These are phyloP conservation scores for Aproaerema taeniolella DNA, from an alignment of 2,888 invertebrate species.

Conservation along the genomic window DNA sequence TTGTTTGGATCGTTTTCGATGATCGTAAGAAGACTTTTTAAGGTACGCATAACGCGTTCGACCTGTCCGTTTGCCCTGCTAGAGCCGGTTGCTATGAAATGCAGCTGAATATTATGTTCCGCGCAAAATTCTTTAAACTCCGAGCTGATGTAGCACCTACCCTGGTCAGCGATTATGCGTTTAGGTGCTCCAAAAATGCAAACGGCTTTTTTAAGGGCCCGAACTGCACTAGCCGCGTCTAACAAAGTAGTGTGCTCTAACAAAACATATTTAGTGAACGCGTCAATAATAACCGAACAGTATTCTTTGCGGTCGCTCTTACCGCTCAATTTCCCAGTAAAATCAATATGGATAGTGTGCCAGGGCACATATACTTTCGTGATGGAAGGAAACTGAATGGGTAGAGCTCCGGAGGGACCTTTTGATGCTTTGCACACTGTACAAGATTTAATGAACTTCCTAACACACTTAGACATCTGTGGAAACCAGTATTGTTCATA, in stretches of 20 bases:
- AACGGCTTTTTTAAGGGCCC: slow-evolving; percentile 11
- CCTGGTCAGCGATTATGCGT: slow-evolving; percentile 16
- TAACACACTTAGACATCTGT: slow-evolving; percentile 20
- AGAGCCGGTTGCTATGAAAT: slow-evolving; percentile 14
- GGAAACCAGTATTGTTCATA: slow-evolving; percentile 23
- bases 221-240: slow-evolving; percentile 4
- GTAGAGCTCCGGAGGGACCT: slow-evolving; percentile 20
- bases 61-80: slow-evolving; percentile 16
- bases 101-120: slow-evolving; percentile 14
- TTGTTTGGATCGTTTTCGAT: slow-evolving; percentile 19
- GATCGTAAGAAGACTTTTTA: slow-evolving; percentile 19
- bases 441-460: slow-evolving; percentile 21
- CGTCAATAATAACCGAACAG: too few species aligned
- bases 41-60: slow-evolving; percentile 20
- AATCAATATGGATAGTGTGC: slow-evolving; percentile 33
- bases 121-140: slow-evolving; percentile 15
- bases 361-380: slow-evolving; percentile 26
- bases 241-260: slow-evolving; percentile 4
- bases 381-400: slow-evolving; percentile 28
- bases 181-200: slow-evolving; percentile 19
- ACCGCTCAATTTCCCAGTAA: too few species aligned
- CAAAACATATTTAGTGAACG: too few species aligned
- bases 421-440: slow-evolving; percentile 18
- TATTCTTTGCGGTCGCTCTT: too few species aligned
- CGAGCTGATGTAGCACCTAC: slow-evolving; percentile 13